Base-by-base conservation (phyloP, 2,113 vertebrate species). In the Rhabdornis inornatus region DNA sequence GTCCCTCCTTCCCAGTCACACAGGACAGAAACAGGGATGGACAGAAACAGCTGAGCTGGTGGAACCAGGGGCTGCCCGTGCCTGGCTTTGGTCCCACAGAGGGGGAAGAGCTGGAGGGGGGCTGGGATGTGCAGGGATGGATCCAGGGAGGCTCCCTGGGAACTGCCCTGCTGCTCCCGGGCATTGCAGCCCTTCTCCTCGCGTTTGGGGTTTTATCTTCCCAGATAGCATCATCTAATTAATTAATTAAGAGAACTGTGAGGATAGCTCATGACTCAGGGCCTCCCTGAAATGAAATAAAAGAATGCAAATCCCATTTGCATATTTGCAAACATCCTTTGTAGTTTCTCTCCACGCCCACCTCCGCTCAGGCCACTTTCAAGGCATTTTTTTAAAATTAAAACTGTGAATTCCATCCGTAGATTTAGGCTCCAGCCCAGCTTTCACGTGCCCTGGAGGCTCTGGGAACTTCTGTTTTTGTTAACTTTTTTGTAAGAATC, bases 61-160 rank as follows among this genome's bases (percentile, higher is more conserved):
- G 60, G 60, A 7, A 68, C 56, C 6, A 5, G 52, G 21, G 49
- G 4, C 12, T 44, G 71, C 9, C 15, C 33, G 44, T 57, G 65
- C 52, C 3, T 18, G 14, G 3, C 35, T 53, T 28, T 0, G 0
- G 47, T 31, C n/a, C 64, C 25, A 11, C 7, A 31, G 50, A 0
- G 11, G 13, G 71, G 85, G 56, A 78, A 30, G 39, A 11, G 57
- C 16, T 28, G 65, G 35, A 27, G 22, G 5, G 9, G 71, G 69
- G 76, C 28, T 44, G 49, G 92, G 74, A 12, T 1, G 4, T 13
- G 31, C 5, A 7, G 63, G 31, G 78, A 13, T 4, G 55, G 55
- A 3, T n/a, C 10, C 9, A 2, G 8, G 12, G 25, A 25, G 13
- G 40, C 37, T 83, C 18, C 50, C 0, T 11, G 24, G 24, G 70